Conservation (phyloP, 2,888 invertebrate genomes). For the Cactoblastis cactorum region DNA sequence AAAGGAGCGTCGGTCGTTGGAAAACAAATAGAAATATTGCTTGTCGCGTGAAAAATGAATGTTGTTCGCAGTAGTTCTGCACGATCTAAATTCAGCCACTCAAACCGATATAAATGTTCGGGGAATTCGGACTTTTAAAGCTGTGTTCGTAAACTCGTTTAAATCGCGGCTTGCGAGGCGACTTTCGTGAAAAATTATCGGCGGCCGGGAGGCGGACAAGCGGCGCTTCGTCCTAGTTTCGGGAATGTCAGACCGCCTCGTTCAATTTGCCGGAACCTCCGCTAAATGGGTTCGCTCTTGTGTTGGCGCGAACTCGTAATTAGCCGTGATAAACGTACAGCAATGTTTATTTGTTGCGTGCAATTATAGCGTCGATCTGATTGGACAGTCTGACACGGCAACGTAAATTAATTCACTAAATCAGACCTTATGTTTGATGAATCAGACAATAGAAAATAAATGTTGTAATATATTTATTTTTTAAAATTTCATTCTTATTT, state of each 20-base stretch:
- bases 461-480: too few relatives aligned
- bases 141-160: conserved; percentile 46
- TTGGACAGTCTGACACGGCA: too few relatives aligned
- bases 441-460: too few relatives aligned
- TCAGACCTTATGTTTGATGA: too few relatives aligned
- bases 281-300: conserved; percentile 45
- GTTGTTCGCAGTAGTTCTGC: conserved; percentile 44
- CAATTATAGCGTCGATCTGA: too few relatives aligned
- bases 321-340: conserved; percentile 15
- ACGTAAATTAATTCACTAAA: too few relatives aligned
- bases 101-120: conserved; percentile 25
- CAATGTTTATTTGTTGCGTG: too few relatives aligned
- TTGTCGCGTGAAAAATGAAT: conserved; percentile 53
- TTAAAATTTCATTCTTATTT: too few relatives aligned
- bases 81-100: conserved; percentile 32
- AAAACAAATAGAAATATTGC: conserved; percentile 62
- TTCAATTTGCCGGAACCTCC: conserved; percentile 57
- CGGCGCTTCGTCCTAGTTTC: conserved; percentile 63
- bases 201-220: conserved; percentile 39
- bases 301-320: conserved; percentile 29
- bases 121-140: conserved; percentile 30
- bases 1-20: conserved; percentile 57
- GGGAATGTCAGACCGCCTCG: conserved; percentile 38
- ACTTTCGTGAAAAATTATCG: conserved; percentile 59
- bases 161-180: conserved; percentile 38